These are phyloP conservation scores for Cheilosia urbana DNA, from an alignment of 2,888 invertebrate species.

Conservation along the genomic window DNA sequence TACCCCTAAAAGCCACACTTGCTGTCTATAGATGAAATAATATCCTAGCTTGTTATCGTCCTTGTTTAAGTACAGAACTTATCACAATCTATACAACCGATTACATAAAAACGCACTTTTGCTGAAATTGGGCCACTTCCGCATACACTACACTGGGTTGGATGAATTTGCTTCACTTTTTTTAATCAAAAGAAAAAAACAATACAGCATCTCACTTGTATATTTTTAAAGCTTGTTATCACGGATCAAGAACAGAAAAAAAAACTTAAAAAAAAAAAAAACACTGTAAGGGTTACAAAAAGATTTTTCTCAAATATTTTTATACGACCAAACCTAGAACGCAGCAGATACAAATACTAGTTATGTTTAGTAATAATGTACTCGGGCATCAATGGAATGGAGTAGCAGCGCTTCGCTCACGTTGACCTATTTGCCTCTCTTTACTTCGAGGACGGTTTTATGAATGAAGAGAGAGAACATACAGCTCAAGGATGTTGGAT, in stretches of 20 bases:
- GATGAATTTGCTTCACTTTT: neutral
- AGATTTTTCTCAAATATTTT: neutral
- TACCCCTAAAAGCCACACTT: neutral
- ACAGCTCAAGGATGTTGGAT: constrained; percentile 65
- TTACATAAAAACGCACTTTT: constrained; percentile 21
- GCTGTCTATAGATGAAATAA: neutral
- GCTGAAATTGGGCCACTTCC: neutral
- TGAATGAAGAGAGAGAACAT: constrained; percentile 64
- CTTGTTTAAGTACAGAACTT: neutral
- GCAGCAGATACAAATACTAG: constrained; percentile 11
- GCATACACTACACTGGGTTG: neutral
- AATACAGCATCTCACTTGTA: too few relatives aligned
- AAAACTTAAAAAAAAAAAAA: too few relatives aligned
- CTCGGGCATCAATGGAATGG: neutral
- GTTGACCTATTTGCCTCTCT: constrained; percentile 31
- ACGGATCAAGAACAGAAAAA: too few relatives aligned
- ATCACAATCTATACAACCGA: constrained; percentile 4
- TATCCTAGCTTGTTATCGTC: neutral
- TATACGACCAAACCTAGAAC: neutral
- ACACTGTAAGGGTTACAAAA: neutral
- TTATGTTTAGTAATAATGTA: neutral
- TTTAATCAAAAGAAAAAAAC: neutral
- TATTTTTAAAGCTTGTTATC: too few relatives aligned
- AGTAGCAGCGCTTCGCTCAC: neutral
- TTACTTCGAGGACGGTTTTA: constrained; percentile 18